Base-by-base conservation (phyloP, 2,888 invertebrate genomes). In the Cryptocheilus praepositus region DNA sequence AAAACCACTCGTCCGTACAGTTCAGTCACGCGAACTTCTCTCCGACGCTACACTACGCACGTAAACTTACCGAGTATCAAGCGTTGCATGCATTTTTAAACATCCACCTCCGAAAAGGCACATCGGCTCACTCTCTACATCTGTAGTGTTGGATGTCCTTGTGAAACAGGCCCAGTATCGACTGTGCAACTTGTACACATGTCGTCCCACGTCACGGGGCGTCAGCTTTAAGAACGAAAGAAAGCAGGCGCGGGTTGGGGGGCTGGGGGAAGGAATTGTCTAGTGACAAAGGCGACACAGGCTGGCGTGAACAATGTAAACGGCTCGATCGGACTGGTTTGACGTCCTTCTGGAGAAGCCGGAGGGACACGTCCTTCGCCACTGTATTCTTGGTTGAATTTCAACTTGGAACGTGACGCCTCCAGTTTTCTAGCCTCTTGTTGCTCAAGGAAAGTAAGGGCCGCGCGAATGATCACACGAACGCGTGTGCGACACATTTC, bases 241-340 rank as follows among this genome's bases (percentile, higher is more conserved):
- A 76, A 36, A 36, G 28, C 36, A 1, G 11, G 36, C 7, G 11
- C 36, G 25, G 25, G 25, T 25, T 25, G 25, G 25, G 67, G 74
- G 66, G 71, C 65, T 67, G 59, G 70, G 53, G 55, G 49, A 69
- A 64, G 69, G 55, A 63, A 60, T 71, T 63, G 67, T 58, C 61
- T 59, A 62, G 70, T 54, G 71, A 76, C 77, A 79, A 79, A 74
- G 79, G 67, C 66, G 67, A 70, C 69, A 61, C 36, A 57, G 59
- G 59, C 57, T 63, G 13, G 51, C 61, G 18, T 45, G 61, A 25
- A 16, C 60, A 55, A 71, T 61, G 64, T 49, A 61, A 67, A 63
- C 54, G 68, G 21, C 57, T 62, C 67, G 75, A 75, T 75, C 77
- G 54, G 62, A 71, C 74, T 71, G 76, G 71, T 76, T 75, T 78